A percentile compares a stretch with the other conserved stretches of the same genome.
phyloP scores from a whole-genome alignment of 2,888 invertebrate genomes.

The Bellardia bayeri region DNA sequence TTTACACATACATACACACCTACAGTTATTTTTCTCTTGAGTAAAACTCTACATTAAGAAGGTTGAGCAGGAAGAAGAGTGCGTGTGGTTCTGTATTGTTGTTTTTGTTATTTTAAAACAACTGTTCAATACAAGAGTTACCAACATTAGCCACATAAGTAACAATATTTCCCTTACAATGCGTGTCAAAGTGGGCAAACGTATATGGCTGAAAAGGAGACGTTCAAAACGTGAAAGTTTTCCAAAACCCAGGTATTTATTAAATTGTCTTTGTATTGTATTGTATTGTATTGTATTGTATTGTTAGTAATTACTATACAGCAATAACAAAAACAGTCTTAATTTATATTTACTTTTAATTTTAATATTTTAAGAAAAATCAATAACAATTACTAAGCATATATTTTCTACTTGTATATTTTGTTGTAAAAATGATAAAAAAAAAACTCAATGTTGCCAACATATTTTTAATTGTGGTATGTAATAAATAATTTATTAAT shows the following conservation, averaged over 20 bases:
- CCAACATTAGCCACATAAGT: constrained; percentile 64
- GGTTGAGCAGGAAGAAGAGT: neutral
- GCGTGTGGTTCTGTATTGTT: neutral
- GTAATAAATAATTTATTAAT: no score
- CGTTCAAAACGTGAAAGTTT: constrained; percentile 80
- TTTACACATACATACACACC: neutral
- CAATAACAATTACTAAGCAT: neutral
- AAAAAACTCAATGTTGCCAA: neutral
- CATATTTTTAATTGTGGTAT: no score
- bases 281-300: no score
- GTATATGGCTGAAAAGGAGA: constrained; percentile 81
- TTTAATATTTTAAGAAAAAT: neutral
- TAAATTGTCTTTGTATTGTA: neutral
- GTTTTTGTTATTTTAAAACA: constrained; percentile 11
- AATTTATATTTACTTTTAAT: neutral
- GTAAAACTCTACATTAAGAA: neutral
- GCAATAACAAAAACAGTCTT: no score
- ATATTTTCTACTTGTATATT: neutral
- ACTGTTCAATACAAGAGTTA: constrained; percentile 26
- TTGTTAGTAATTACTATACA: no score
- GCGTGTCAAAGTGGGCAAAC: constrained; percentile 82
- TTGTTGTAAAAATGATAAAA: neutral
- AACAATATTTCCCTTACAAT: constrained; percentile 77
- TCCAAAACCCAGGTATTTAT: constrained; percentile 82
- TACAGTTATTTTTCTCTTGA: neutral